Evolutionary conservation across 2,113 vertebrate species (phyloP), one percentile per base, ranked within the genome.

Genomic region (Conger conger): DNA sequence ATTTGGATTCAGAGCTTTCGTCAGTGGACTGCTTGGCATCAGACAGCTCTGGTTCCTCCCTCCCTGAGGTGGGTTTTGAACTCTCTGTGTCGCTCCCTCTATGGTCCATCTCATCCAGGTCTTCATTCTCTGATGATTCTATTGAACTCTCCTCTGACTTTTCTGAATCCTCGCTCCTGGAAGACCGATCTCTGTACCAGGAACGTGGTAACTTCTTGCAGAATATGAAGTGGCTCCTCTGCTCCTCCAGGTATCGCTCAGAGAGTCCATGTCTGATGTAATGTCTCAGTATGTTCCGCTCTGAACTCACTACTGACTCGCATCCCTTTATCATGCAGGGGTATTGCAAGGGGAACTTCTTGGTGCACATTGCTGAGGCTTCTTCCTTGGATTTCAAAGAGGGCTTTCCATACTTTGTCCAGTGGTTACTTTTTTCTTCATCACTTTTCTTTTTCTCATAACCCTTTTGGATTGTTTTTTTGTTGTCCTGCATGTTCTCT

Each of bases 291-390:
- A 98, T 96, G 90, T 96, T 97, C 79, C 95, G 95, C 89, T 99
- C 98, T 0, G 96, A 98, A 54, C 96, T 97, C 87, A 97, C 96
- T 53, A 99, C 96, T 0, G 96, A 97, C 0, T 97, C 96, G n/a
- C 98, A 99, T 1, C 97, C 97, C 88, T 98, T 97, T 87, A 99
- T 97, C 98, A 99, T 99, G 87, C 98, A 99, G 0, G 98, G 97
- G 87, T 98, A 99, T 30, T 99, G 98, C 20, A 97, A 93, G 38
- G 96, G 93, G 90, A 95, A 96, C 45, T 91, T 95, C 87, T 96
- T 97, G 0, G 95, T 97, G 90, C 98, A 99, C 88, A 99, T 95
- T 0, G 96, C 95, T 0, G 97, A 93, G 9, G 98, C 98, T 76
- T 97, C 97, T 0, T 95, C 95, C 86, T 96, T 97, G 40, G 96